A percentile compares a stretch with the other conserved stretches of the same genome.
These are phyloP conservation scores for Bombus confusus DNA, from an alignment of 1,140 invertebrate species.

Conservation along the genomic window DNA sequence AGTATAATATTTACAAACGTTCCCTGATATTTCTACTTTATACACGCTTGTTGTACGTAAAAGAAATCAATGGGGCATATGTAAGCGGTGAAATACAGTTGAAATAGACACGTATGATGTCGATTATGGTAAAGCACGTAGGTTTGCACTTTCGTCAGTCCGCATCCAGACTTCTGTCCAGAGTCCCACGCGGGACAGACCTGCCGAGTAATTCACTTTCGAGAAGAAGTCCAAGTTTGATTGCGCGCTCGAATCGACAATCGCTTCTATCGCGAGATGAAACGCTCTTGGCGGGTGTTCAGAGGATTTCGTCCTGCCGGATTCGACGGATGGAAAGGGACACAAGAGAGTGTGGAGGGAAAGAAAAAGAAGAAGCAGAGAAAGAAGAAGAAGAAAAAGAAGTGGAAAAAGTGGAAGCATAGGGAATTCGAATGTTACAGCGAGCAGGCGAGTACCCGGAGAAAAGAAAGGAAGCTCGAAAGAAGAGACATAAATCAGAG, in stretches of 20 bases:
- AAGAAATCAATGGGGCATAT: too few relatives aligned
- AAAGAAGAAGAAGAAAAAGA: conserved; percentile 4
- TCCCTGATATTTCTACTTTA: background rate
- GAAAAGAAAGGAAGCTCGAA: conserved; percentile 53
- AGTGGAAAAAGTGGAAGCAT: conserved; percentile 29
- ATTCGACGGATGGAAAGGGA: conserved; percentile 23
- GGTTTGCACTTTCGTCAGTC: conserved; percentile 13
- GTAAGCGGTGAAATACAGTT: background rate
- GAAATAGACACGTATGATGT: background rate
- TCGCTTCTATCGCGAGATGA: conserved; percentile 64
- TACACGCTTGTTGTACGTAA: too few relatives aligned
- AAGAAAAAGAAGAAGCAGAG: background rate
- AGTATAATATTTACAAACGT: background rate
- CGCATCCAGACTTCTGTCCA: conserved; percentile 23
- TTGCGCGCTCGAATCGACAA: conserved; percentile 68
- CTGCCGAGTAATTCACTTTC: conserved; percentile 68
- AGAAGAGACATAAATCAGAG: conserved; percentile 67
- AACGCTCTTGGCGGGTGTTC: conserved; percentile 58
- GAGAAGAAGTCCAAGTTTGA: conserved; percentile 72
- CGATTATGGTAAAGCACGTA: conserved; percentile 29
- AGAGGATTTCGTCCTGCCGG: conserved; percentile 41
- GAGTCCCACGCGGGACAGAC: conserved; percentile 37
- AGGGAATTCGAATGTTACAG: conserved; percentile 33
- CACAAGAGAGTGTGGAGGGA: conserved; percentile 11
- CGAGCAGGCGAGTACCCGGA: background rate